Evolutionary conservation across 1,140 invertebrate species (phyloP), one percentile per base, ranked within the genome.

Genomic region (Zaprionus lachaisei): DNA sequence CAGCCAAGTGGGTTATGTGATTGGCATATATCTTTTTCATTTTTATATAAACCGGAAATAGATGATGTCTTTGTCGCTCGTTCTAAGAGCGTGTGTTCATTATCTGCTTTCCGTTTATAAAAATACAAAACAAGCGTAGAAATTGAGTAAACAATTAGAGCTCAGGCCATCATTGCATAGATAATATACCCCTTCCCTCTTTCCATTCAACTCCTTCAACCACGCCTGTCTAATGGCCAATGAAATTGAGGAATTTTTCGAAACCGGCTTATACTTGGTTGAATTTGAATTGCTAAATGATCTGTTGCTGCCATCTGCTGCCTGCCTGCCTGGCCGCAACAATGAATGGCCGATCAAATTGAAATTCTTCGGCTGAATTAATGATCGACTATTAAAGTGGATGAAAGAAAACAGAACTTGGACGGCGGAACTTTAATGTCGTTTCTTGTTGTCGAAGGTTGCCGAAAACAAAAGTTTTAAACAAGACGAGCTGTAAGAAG

Each of bases 251-350:
- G 60, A 83, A 69, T 63, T 68, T 68, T 38, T 63, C n/a, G 49
- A 70, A 64, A 70, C 65, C 66, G 76, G 58, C 68, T 70, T 72
- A 66, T 72, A 67, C 67, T 85, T 81, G 82, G 81, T 85, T 85
- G 83, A 82, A 87, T 87, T 87, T 87, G 78, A 84, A 87, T 87
- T 87, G 85, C 78, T 89, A 87, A 87, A 87, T 73, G 78, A 72
- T 80, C 47, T 54, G 51, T 34, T 34, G 26, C 61, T 22, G 47
- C 20, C 47, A 17, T 51, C n/a, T 22, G n/a, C 47, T 51, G n/a
- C 5, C 49, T 22, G 49, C 17, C 60, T 44, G 57, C 22, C 57
- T 41, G 41, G 47, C 67, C 34, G 51, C 37, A 41, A 41, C 78
- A 64, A 81, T 81, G 79, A 81, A 81, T 81, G 79, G 60, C 44